These are phyloP conservation scores for Drosophila orena DNA, from an alignment of 1,140 invertebrate genomes.

Conservation along the genomic window DNA sequence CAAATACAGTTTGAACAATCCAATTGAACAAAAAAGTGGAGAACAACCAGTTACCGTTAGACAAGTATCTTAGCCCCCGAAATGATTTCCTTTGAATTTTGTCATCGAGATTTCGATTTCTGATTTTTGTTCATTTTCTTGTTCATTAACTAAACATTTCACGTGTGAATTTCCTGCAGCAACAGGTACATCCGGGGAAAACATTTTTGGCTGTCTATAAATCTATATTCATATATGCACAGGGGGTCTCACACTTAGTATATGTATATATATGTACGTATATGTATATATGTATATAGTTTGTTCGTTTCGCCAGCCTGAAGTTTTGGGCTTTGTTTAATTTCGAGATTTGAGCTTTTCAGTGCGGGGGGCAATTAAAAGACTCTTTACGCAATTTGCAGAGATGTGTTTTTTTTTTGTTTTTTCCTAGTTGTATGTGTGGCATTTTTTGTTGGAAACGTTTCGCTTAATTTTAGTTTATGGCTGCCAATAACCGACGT, in stretches of 20 bases:
- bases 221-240: constrained; percentile 41
- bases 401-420: constrained; percentile 34
- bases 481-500: constrained; percentile 63
- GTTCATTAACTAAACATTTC: constrained; percentile 65
- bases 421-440: constrained; percentile 10
- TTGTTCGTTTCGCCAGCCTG: not conserved
- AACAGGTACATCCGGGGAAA: constrained; percentile 50
- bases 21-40: constrained; percentile 4
- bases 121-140: constrained; percentile 28
- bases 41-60: constrained; percentile 32
- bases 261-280: not conserved
- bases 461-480: constrained; percentile 67
- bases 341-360: not conserved
- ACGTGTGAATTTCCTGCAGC: constrained; percentile 68
- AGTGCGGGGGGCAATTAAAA: constrained; percentile 52
- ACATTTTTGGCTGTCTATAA: constrained; percentile 19
- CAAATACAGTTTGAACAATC: constrained; percentile 20
- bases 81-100: constrained; percentile 6
- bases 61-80: constrained; percentile 30
- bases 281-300: not conserved
- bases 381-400: constrained; percentile 60
- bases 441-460: constrained; percentile 14
- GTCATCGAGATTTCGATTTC: constrained; percentile 8
- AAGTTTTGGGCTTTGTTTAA: constrained; percentile 1
- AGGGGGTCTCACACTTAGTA: constrained; percentile 41